Conservation (phyloP, 2,113 vertebrate species). For the Felis catus region F.catus_Fca126_mat1.0 CM031420.1:89642501-89643000, state of each 20-base stretch:
- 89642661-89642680: neutral
- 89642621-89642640: conserved; percentile 29
- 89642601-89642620: neutral
- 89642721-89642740: neutral
- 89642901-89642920: conserved; percentile 61
- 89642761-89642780: neutral
- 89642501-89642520: neutral
- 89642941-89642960: neutral
- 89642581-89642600: neutral
- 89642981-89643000: conserved; percentile 61
- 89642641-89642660: neutral
- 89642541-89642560: neutral
- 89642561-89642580: neutral
- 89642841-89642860: neutral
- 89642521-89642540: neutral
- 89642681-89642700: neutral
- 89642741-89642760: neutral
- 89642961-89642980: conserved; percentile 51
- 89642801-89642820: neutral
- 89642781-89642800: neutral
- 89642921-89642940: neutral
- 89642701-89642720: neutral
- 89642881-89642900: neutral
- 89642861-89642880: neutral
- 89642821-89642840: neutral